A percentile compares a stretch with the other conserved stretches of the same genome.
These are phyloP conservation scores for Neopelma chrysocephalum DNA, from an alignment of 2,797 vertebrate species.

Conservation along the genomic window DNA sequence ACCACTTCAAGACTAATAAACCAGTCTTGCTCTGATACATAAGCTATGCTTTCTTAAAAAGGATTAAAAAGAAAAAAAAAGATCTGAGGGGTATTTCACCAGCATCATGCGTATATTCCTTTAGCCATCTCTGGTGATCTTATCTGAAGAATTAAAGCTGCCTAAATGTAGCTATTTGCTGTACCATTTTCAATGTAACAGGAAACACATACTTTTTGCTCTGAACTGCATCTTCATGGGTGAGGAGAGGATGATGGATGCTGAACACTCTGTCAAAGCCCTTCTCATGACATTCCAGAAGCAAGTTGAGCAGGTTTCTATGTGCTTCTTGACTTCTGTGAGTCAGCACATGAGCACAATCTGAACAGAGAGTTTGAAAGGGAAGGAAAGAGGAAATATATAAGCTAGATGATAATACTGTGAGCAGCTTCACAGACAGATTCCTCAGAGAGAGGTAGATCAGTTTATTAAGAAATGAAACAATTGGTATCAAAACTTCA, in stretches of 20 bases:
- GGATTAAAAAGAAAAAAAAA: neutral
- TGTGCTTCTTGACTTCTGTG: neutral
- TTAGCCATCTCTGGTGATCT: neutral
- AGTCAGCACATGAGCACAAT: neutral
- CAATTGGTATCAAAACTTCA: neutral
- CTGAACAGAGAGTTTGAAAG: neutral
- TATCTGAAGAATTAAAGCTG: neutral
- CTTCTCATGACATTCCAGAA: neutral
- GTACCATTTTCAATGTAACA: neutral
- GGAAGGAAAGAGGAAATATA: neutral
- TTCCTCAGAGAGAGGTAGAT: neutral
- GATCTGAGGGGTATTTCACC: neutral
- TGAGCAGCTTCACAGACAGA: neutral
- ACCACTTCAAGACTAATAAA: slow-evolving; percentile 33
- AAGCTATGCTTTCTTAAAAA: neutral
- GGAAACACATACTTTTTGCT: neutral
- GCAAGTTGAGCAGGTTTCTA: neutral
- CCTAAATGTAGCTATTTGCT: neutral
- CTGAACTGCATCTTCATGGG: neutral
- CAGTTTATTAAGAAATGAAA: neutral
- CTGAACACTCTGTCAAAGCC: neutral
- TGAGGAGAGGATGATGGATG: neutral
- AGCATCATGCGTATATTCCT: neutral
- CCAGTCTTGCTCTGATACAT: neutral
- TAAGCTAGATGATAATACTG: neutral